phyloP scores from a whole-genome alignment of 2,113 vertebrate genomes.

The Dipodomys spectabilis region DNA sequence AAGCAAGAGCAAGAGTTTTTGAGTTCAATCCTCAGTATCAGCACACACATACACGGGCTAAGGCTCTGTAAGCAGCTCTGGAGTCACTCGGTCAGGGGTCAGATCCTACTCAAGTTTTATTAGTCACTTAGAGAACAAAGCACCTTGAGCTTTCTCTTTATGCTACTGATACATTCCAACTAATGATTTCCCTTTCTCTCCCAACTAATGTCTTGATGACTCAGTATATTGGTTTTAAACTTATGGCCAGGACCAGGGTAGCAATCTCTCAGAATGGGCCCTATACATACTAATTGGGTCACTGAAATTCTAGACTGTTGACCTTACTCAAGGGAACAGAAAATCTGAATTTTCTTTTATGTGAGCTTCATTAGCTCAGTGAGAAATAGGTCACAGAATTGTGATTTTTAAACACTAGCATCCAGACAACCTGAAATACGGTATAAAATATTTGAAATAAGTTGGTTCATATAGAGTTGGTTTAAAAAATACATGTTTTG shows the following conservation, averaged over 20 bases:
- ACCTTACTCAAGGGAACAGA: not conserved
- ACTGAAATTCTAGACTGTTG: not conserved
- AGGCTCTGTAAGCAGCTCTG: not conserved
- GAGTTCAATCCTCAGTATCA: no score
- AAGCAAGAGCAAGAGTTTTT: no score
- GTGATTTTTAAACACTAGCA: conserved; percentile 2
- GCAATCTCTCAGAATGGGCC: not conserved
- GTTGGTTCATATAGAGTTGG: not conserved
- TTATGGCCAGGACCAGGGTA: not conserved
- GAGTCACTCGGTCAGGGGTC: not conserved
- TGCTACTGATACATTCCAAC: not conserved
- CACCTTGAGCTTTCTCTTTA: not conserved
- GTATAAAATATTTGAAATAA: not conserved
- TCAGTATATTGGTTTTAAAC: not conserved
- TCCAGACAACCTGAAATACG: not conserved
- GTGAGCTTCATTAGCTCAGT: not conserved
- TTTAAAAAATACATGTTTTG: not conserved
- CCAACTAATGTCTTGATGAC: not conserved
- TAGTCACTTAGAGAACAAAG: not conserved
- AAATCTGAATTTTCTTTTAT: not conserved
- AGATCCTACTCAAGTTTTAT: not conserved
- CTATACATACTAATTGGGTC: not conserved
- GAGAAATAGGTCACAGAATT: not conserved
- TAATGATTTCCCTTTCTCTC: conserved; percentile 9
- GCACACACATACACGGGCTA: no score